Evolutionary conservation across 2,888 invertebrate genomes (phyloP).

Genomic region (Apoderus coryli): DNA sequence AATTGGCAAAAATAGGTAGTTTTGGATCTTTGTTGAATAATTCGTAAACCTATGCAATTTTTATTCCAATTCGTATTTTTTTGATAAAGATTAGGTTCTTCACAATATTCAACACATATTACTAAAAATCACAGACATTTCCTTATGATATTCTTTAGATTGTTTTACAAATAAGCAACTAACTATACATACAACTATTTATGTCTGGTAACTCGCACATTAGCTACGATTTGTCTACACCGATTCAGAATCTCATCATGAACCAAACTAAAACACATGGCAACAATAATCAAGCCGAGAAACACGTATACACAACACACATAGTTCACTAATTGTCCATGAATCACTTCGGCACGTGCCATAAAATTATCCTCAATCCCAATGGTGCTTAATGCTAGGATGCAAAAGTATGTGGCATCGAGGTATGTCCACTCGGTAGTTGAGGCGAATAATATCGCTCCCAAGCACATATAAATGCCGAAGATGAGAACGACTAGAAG

Average conservation of each 20-base stretch:
- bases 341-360: conserved; percentile 17
- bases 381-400: conserved; percentile 70
- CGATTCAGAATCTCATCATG: conserved; percentile 66
- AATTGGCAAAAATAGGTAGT: too few species aligned
- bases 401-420: conserved; percentile 74
- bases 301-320: conserved; percentile 69
- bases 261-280: conserved; percentile 72
- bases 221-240: too few species aligned
- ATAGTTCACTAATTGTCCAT: conserved; percentile 55
- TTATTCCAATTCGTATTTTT: too few species aligned
- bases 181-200: too few species aligned
- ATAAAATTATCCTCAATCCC: conserved; percentile 61
- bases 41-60: too few species aligned
- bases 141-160: too few species aligned
- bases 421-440: conserved; percentile 70
- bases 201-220: too few species aligned
- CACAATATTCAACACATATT: too few species aligned
- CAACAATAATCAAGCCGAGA: conserved; percentile 64
- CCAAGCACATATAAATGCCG: conserved; percentile 56
- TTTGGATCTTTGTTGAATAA: too few species aligned
- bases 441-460: conserved; percentile 63
- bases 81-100: too few species aligned
- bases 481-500: conserved; percentile 48
- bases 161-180: too few species aligned
- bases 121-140: too few species aligned